A percentile compares a stretch with the other conserved stretches of the same genome.
phyloP scores from a whole-genome alignment of 2,113 vertebrate genomes.

The Anseranas semipalmata region DNA sequence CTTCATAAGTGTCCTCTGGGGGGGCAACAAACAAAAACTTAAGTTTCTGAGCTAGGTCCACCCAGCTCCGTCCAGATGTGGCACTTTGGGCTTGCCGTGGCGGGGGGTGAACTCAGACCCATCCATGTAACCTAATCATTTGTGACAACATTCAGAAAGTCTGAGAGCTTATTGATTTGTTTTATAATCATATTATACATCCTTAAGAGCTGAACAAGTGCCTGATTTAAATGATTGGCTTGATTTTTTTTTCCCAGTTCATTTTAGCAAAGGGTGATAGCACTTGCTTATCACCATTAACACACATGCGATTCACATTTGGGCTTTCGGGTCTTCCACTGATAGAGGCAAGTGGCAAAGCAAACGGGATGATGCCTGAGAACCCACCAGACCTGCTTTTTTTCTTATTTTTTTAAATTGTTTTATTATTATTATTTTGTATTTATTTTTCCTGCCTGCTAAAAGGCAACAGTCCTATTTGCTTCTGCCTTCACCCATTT shows the following conservation, averaged over 20 bases:
- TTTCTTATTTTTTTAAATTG: background rate
- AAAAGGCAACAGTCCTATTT: background rate
- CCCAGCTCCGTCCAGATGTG: background rate
- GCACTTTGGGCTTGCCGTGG: background rate
- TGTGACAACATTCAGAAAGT: conserved; percentile 36
- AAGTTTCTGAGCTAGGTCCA: background rate
- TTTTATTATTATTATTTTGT: background rate
- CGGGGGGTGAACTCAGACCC: background rate
- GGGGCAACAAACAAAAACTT: background rate
- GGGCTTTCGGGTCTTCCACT: background rate
- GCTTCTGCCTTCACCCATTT: background rate
- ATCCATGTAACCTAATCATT: conserved; percentile 8
- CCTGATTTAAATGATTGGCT: background rate
- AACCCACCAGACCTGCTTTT: background rate
- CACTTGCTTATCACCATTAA: background rate
- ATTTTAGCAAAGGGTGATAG: background rate
- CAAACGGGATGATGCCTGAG: background rate
- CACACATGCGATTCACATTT: background rate
- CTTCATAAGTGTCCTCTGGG: background rate
- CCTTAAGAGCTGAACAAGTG: background rate
- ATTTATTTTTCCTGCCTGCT: background rate
- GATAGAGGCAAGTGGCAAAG: background rate
- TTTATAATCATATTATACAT: conserved; percentile 50
- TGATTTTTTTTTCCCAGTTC: background rate
- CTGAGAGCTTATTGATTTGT: conserved; percentile 60